phyloP scores from a whole-genome alignment of 2,113 vertebrate species.

The Pseudorasbora parva region DNA sequence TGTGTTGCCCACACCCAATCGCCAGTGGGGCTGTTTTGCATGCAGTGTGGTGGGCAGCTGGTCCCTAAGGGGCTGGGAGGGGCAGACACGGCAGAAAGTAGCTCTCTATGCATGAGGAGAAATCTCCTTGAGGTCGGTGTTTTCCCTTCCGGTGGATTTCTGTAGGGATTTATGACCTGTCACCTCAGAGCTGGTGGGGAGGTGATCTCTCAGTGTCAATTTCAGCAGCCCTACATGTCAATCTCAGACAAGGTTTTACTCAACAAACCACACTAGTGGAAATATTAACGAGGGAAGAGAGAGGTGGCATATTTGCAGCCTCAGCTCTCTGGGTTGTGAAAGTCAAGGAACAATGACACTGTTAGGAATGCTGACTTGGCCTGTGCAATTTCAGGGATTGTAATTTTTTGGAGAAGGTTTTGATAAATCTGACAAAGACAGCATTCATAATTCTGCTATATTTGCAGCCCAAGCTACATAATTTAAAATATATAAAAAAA shows the following conservation, averaged over 20 bases:
- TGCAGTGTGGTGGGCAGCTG: slow-evolving; percentile 72
- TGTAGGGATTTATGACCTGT: slow-evolving; percentile 81
- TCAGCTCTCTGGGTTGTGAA: slow-evolving; percentile 53
- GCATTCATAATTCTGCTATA: not conserved
- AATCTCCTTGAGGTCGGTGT: slow-evolving; percentile 75
- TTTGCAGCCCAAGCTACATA: not conserved
- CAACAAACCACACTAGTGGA: slow-evolving; percentile 60
- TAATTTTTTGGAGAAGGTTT: slow-evolving; percentile 34
- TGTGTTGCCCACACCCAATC: slow-evolving; percentile 61
- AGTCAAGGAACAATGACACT: slow-evolving; percentile 54
- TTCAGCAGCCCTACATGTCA: slow-evolving; percentile 63
- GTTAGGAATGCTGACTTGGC: slow-evolving; percentile 39
- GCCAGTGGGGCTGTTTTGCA: slow-evolving; percentile 67
- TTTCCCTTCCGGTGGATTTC: slow-evolving; percentile 61
- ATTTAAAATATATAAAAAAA: not conserved
- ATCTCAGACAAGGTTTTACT: slow-evolving; percentile 66
- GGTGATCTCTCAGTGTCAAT: slow-evolving; percentile 62
- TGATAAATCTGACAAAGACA: slow-evolving; percentile 23
- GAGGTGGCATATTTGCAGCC: slow-evolving; percentile 55
- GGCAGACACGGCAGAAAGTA: slow-evolving; percentile 65
- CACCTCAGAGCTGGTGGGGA: slow-evolving; percentile 67
- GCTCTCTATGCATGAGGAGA: slow-evolving; percentile 79
- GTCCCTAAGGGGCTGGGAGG: slow-evolving; percentile 64
- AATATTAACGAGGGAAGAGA: slow-evolving; percentile 66
- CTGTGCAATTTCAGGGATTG: slow-evolving; percentile 14